Evolutionary conservation across 2,113 vertebrate species (phyloP).

Genomic region (Ploceus nigricollis): DNA sequence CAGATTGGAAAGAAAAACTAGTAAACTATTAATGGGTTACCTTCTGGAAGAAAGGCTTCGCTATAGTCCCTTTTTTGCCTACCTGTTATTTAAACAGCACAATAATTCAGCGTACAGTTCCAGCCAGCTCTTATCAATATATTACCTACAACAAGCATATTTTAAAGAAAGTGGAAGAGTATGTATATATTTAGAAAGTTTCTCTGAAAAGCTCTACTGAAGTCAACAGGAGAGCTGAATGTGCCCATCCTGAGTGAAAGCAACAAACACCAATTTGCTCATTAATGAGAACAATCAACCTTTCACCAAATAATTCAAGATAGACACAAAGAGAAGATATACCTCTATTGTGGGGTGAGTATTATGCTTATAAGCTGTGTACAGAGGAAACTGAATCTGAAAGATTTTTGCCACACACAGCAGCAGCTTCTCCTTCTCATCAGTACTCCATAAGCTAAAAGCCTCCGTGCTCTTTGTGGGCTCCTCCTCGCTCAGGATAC

Average conservation of each 20-base stretch:
- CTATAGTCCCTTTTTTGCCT: neutral
- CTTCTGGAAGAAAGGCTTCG: neutral
- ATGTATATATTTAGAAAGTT: neutral
- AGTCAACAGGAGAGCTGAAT: neutral
- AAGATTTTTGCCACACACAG: constrained; percentile 98
- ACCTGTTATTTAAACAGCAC: neutral
- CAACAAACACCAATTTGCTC: neutral
- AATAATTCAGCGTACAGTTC: neutral
- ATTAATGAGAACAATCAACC: neutral
- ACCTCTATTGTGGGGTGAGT: constrained; percentile 99
- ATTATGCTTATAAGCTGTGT: constrained; percentile 99
- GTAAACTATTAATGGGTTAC: neutral
- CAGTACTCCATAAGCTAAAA: constrained; percentile 91
- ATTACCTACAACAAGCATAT: neutral
- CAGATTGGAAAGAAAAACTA: neutral
- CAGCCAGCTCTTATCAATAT: constrained; percentile 13
- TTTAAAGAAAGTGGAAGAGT: neutral
- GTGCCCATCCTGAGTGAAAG: neutral
- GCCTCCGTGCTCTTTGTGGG: constrained; percentile 77
- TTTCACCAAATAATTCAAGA: neutral
- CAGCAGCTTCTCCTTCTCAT: constrained; percentile 96
- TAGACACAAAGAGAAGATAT: constrained; percentile 42
- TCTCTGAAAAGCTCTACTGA: neutral
- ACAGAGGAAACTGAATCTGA: constrained; percentile 98
- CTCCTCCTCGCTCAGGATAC: constrained; percentile 69